Evolutionary conservation across 2,888 invertebrate genomes (phyloP), one percentile per base, ranked within the genome.

Genomic region (Harpalus rubripes): DNA sequence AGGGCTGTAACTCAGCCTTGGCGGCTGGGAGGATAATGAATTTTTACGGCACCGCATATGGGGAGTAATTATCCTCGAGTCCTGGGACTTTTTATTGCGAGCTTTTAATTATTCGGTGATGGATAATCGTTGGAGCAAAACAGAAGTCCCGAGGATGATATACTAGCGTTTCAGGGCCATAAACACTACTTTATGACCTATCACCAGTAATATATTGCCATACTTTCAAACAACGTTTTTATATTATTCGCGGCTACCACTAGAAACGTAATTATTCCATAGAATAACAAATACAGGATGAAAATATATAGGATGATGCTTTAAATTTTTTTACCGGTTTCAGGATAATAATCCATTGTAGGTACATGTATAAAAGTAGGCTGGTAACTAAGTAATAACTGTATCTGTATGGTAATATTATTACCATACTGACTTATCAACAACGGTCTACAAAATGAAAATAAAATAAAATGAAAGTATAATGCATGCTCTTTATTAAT

Each of bases 71-170:
- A 80, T 80, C 59, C 59, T 80, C 41, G 72, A 80, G 61, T 61
- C 61, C 32, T 61, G 15, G 41, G 12, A 39, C 15, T 58, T 80
- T 79, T 80, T 80, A 61, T 80, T 80, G 80, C 80, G 59, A 80
- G 80, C 80, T 80, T 80, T 80, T 80, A 80, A 80, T 80, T 80
- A 80, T 80, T 59, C 61, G 61, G 61, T 80, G 80, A 80, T 59
- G 39, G 80, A 61, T 80, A 61, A 80, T 80, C 61, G 61, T 32
- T 41, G 59, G 16, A 61, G 59, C 39, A 80, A 80, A 61, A 80
- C 80, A 80, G 80, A 80, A 80, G 80, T 80, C 80, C 26, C 6
- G 41, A 12, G 39, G n/a, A 61, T 39, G 80, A 80, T 80, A 61
- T 80, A 80, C 61, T n/a, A 56, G 7, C 78, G 22, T 41, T 74